A percentile compares a stretch with the other conserved stretches of the same genome.
phyloP scores from a whole-genome alignment of 2,113 vertebrate species.

The Orycteropus afer region DNA sequence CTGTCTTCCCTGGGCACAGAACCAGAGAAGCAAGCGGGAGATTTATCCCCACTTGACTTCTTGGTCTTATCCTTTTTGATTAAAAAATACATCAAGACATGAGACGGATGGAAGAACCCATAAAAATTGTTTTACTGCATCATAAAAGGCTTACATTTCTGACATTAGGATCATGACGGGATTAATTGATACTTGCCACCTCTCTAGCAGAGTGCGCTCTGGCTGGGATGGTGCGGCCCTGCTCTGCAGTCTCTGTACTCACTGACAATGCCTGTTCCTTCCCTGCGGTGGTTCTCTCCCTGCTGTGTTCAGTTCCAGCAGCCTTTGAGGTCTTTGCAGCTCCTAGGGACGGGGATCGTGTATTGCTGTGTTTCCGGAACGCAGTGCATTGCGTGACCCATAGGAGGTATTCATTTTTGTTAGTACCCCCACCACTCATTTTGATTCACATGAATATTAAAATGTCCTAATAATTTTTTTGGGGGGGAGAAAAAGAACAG shows the following conservation, averaged over 20 bases:
- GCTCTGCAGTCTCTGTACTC: rapidly evolving
- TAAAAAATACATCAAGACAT: constrained; percentile 79
- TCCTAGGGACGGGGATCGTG: too few relatives aligned
- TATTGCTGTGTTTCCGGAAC: not conserved
- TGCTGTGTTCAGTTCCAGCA: not conserved
- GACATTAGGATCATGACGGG: constrained; percentile 75
- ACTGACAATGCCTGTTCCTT: not conserved
- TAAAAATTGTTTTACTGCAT: constrained; percentile 79
- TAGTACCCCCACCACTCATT: not conserved
- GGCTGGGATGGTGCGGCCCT: not conserved
- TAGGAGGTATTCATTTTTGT: not conserved
- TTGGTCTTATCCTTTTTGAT: constrained; percentile 80
- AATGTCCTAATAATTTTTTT: constrained; percentile 4
- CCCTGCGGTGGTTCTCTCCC: not conserved
- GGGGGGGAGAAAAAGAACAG: not conserved
- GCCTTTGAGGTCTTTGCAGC: not conserved
- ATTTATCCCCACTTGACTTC: constrained; percentile 72
- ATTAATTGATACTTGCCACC: constrained; percentile 73
- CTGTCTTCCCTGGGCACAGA: constrained; percentile 20
- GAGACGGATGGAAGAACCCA: constrained; percentile 74
- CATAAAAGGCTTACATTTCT: constrained; percentile 77
- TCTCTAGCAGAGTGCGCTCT: constrained; percentile 29
- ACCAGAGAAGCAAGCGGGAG: constrained; percentile 59
- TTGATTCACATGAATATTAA: constrained; percentile 5
- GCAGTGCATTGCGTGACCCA: not conserved